phyloP scores from a whole-genome alignment of 2,888 invertebrate species.

The Branchipolynoe longqiensis region DNA sequence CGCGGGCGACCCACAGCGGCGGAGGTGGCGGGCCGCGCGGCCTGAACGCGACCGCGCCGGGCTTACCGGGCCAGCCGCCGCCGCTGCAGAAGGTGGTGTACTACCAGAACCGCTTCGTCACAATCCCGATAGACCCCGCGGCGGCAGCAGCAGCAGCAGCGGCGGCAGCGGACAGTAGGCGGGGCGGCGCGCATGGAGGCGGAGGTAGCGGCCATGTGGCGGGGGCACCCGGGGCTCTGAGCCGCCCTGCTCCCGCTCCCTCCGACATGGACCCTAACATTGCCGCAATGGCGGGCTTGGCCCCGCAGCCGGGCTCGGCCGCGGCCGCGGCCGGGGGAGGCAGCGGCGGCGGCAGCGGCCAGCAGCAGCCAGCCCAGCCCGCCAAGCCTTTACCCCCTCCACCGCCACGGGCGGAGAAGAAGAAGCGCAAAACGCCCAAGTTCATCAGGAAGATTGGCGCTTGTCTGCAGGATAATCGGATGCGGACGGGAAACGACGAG shows the following conservation, averaged over 20 bases:
- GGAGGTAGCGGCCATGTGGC: conserved; percentile 47
- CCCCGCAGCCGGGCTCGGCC: conserved; percentile 14
- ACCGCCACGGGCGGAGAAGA: neutral
- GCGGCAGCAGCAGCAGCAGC: neutral
- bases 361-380: neutral
- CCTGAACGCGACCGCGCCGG: neutral
- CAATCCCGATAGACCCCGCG: conserved; percentile 46
- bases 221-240: neutral
- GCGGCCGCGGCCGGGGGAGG: neutral
- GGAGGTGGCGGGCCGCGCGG: conserved; percentile 9
- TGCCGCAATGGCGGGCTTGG: conserved; percentile 24
- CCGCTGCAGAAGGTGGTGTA: conserved; percentile 54
- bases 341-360: neutral
- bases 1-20: neutral
- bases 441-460: conserved; percentile 36
- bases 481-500: conserved; percentile 66
- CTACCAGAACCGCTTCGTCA: conserved; percentile 60
- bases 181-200: neutral
- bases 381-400: neutral
- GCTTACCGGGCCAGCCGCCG: neutral
- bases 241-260: neutral
- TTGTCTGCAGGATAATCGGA: conserved; percentile 74
- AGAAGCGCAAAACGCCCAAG: conserved; percentile 37
- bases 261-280: conserved; percentile 48
- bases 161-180: neutral